Percentiles rank a stretch among this genome's conserved stretches.
phyloP scores from a whole-genome alignment of 2,888 invertebrate genomes.

The Galerucella calmariensis region DNA sequence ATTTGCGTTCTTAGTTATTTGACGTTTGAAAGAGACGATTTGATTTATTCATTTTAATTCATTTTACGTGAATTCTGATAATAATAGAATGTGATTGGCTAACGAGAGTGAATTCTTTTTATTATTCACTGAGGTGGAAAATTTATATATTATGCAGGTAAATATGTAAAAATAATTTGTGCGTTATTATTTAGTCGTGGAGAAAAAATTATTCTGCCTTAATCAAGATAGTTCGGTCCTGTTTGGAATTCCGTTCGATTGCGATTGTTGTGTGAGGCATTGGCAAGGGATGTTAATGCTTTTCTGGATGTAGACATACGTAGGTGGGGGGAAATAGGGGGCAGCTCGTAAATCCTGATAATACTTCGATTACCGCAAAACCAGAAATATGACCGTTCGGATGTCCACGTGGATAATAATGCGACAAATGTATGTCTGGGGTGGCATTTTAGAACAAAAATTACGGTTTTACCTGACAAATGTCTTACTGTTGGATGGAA shows the following conservation, averaged over 20 bases:
- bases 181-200: too few species aligned
- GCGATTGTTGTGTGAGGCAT: constrained; percentile 34
- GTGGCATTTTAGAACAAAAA: constrained; percentile 17
- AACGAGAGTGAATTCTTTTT: too few species aligned
- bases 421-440: constrained; percentile 30
- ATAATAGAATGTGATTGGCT: too few species aligned
- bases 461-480: constrained; percentile 6
- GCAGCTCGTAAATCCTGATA: constrained; percentile 40
- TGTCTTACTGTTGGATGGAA: constrained; percentile 9
- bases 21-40: too few species aligned
- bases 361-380: constrained; percentile 38
- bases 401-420: constrained; percentile 34
- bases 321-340: constrained; percentile 24
- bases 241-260: constrained; percentile 16
- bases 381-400: constrained; percentile 38
- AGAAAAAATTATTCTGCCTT: neutral
- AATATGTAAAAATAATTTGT: too few species aligned
- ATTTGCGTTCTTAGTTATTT: too few species aligned
- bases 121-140: too few species aligned
- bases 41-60: too few species aligned
- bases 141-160: too few species aligned
- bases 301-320: constrained; percentile 10
- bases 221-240: constrained; percentile 14
- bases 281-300: constrained; percentile 33
- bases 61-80: too few species aligned